Evolutionary conservation across 2,797 vertebrate genomes (phyloP).

Genomic region (Danio jaintianensis): DNA sequence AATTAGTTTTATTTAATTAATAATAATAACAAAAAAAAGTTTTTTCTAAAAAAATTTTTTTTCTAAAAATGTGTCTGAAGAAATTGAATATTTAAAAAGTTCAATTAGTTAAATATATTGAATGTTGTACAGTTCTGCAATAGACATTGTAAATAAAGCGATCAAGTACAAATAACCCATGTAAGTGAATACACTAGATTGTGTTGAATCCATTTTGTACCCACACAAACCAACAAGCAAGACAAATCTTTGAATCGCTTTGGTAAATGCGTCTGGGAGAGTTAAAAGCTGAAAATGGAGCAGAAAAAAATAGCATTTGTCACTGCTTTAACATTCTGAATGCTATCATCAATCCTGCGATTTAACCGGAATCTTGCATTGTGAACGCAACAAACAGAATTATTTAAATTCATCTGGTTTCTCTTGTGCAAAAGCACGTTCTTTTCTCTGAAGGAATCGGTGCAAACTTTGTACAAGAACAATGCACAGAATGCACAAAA

Average conservation of each 20-base stretch:
- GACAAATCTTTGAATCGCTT: conserved; percentile 75
- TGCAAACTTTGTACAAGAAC: conserved; percentile 62
- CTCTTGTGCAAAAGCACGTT: conserved; percentile 69
- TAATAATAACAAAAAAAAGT: too few relatives aligned
- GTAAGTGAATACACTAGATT: conserved; percentile 51
- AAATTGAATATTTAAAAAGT: not conserved
- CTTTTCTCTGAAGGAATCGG: conserved; percentile 71
- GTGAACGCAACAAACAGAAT: conserved; percentile 70
- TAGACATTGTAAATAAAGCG: not conserved
- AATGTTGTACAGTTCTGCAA: not conserved
- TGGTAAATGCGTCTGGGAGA: conserved; percentile 68
- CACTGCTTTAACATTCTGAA: conserved; percentile 68
- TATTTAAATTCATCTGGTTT: conserved; percentile 73
- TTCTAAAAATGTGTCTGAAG: too few relatives aligned
- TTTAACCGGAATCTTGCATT: conserved; percentile 70
- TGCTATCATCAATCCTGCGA: conserved; percentile 69
- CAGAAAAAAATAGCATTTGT: conserved; percentile 73
- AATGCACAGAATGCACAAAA: conserved; percentile 77
- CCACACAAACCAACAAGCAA: conserved; percentile 70
- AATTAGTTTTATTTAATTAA: too few relatives aligned
- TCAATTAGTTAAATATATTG: not conserved
- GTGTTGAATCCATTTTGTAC: conserved; percentile 74
- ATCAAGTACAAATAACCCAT: conserved; percentile 24
- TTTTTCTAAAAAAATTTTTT: too few relatives aligned
- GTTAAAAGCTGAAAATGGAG: conserved; percentile 70